Conservation (phyloP, 37 sponge, comb jelly and placozoan species). For the Lycopodina hypogea region DNA sequence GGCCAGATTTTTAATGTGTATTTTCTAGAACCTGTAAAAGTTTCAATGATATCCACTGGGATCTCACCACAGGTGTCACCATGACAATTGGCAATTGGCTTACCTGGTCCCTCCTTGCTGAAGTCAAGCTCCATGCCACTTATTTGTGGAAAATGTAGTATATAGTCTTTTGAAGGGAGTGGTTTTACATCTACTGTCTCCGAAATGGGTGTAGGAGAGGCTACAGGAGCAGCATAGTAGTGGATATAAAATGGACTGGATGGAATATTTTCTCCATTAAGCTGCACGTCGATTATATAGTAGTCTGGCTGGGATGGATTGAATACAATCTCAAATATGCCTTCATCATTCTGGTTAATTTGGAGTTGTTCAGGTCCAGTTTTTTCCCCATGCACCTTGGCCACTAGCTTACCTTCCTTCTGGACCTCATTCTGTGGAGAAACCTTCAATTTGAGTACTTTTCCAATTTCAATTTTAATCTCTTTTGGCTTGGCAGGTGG, state of each 20-base stretch:
- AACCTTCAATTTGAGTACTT: constrained; percentile 23
- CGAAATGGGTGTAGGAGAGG: not conserved
- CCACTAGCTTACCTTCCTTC: constrained; percentile 22
- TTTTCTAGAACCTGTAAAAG: constrained; percentile 2
- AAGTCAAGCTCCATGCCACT: not conserved
- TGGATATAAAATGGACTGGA: constrained; percentile 56
- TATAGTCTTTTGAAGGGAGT: not conserved
- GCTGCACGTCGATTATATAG: constrained; percentile 40
- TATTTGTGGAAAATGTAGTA: not conserved
- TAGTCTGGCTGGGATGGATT: constrained; percentile 55
- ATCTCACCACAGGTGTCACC: constrained; percentile 45
- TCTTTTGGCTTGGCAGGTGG: constrained; percentile 5
- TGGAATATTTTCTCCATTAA: constrained; percentile 38
- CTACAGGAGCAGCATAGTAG: constrained; percentile 5
- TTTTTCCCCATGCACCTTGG: constrained; percentile 40
- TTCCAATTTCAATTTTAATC: constrained; percentile 18
- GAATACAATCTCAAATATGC: constrained; percentile 37
- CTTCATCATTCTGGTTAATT: not conserved
- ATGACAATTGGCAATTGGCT: constrained; percentile 37
- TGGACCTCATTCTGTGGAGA: constrained; percentile 11
- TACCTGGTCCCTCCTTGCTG: constrained; percentile 4
- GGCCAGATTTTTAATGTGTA: constrained; percentile 50
- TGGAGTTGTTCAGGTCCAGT: not conserved
- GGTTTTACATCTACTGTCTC: not conserved
- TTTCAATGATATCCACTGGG: constrained; percentile 27